Base-by-base conservation (phyloP, 2,113 vertebrate genomes). In the Pycnonotus jocosus region DNA sequence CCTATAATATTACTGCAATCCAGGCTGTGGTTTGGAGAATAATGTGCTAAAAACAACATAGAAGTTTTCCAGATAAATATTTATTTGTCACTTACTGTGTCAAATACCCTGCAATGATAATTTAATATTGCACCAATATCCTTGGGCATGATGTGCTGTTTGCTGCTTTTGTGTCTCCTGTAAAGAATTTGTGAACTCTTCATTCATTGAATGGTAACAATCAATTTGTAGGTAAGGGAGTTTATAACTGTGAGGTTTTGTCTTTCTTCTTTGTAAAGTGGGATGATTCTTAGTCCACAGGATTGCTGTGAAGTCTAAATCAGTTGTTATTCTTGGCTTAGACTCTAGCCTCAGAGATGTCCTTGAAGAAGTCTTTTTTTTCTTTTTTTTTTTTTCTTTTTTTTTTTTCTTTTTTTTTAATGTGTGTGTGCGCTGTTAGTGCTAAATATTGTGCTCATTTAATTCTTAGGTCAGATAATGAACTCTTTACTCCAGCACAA, bases 281-380 rank as follows among this genome's bases (percentile, higher is more conserved):
- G 25, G 37, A 76, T 81, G 62, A 62, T 82, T 81, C 62, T 88
- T 85, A 82, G 74, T 69, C 37, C 28, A 51, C 1, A 2, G 24
- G 44, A 85, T 73, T 95, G 37, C 50, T 91, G 58, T 89, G 37
- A 95, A 56, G 45, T 71, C 66, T 86, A 73, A 85, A 73, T 73
- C 40, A 66, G 56, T 85, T 92, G 66, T 95, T 91, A 73, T 92
- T 82, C 45, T 87, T 92, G 81, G 54, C 81, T 94, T 86, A 72
- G 54, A 37, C 23, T 80, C 19, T 50, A 90, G n/a, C 7, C 40
- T 57, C n/a, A 85, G 57, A 94, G 17, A 6, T 93, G 90, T 88
- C 70, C 90, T 96, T 95, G 85, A 93, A 94, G 40, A 57, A 53
- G 8, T 3, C 0, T 51, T 31, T 51, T 40, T 54, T 18, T 40